Evolutionary conservation across 1,140 invertebrate species (phyloP).

Genomic region (Leptinotarsa defecta): DNA sequence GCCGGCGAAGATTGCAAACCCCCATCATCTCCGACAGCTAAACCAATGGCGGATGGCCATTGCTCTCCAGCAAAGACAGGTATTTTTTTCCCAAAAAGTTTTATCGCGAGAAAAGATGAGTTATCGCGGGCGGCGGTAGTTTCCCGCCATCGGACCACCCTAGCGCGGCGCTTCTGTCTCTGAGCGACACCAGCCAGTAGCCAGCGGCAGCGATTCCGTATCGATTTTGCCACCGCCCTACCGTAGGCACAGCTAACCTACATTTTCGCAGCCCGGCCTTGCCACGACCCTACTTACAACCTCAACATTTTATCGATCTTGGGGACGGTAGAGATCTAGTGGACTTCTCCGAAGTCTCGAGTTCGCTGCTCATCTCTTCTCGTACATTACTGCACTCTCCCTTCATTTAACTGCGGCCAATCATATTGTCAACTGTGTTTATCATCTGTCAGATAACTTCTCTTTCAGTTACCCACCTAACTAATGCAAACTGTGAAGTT

Average conservation of each 20-base stretch:
- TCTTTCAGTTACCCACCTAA: too few species aligned
- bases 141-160: conserved; percentile 1
- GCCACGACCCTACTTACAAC: neutral
- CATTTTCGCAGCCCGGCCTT: conserved; percentile 10
- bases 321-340: conserved; percentile 8
- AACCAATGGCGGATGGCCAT: conserved; percentile 25
- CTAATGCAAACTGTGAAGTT: too few species aligned
- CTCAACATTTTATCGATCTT: conserved; percentile 12
- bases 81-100: conserved; percentile 16
- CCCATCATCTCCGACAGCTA: conserved; percentile 15
- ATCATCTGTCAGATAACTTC: too few species aligned
- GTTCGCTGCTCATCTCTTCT: conserved; percentile 2
- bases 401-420: neutral
- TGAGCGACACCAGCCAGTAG: neutral
- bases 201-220: conserved; percentile 6
- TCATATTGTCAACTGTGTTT: neutral
- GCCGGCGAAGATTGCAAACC: conserved; percentile 16
- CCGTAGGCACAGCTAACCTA: conserved; percentile 24
- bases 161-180: neutral
- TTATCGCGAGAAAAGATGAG: neutral
- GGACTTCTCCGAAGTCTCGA: neutral
- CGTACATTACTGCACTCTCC: neutral
- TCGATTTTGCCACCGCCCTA: conserved; percentile 27
- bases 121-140: neutral
- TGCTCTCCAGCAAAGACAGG: conserved; percentile 28